Evolutionary conservation across 2,797 vertebrate genomes (phyloP).

Genomic region (Chaenodraco wilsoni): DNA sequence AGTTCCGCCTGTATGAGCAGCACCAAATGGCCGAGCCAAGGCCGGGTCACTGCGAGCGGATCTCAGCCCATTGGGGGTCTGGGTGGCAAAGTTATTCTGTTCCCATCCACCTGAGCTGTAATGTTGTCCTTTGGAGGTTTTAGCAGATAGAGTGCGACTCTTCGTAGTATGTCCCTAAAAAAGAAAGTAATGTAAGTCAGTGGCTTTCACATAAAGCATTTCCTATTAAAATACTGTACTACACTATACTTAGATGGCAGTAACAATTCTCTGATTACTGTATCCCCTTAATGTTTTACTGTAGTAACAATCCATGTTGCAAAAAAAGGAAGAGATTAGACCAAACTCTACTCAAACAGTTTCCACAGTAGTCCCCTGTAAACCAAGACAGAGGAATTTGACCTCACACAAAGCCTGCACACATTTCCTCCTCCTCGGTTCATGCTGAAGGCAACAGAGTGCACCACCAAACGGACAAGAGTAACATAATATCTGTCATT

Average conservation of each 20-base stretch:
- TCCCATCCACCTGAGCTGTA: conserved; percentile 51
- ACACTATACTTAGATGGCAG: too few relatives aligned
- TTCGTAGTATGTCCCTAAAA: conserved; percentile 39
- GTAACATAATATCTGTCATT: conserved; percentile 54
- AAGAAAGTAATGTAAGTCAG: conserved; percentile 14
- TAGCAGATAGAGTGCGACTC: conserved; percentile 55
- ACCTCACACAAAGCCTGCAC: conserved; percentile 33
- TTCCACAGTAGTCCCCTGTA: conserved; percentile 43
- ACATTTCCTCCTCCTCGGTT: conserved; percentile 15
- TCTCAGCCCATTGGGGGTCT: conserved; percentile 56
- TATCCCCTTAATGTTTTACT: conserved; percentile 1
- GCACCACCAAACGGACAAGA: conserved; percentile 18
- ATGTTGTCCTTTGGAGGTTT: conserved; percentile 26
- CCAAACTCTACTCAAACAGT: conserved; percentile 30
- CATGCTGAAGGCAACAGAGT: conserved; percentile 18
- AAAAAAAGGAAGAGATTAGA: conserved; percentile 11
- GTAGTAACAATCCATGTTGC: not conserved
- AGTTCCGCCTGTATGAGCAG: not conserved
- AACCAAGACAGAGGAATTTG: conserved; percentile 41
- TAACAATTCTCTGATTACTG: not conserved
- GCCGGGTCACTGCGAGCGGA: conserved; percentile 70
- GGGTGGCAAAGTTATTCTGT: conserved; percentile 4
- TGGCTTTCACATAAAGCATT: not conserved
- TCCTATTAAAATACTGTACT: not conserved
- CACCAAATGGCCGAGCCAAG: conserved; percentile 37